Evolutionary conservation across 2,888 invertebrate species (phyloP), one percentile per base, ranked within the genome.

Genomic region (Aporophyla lueneburgensis): DNA sequence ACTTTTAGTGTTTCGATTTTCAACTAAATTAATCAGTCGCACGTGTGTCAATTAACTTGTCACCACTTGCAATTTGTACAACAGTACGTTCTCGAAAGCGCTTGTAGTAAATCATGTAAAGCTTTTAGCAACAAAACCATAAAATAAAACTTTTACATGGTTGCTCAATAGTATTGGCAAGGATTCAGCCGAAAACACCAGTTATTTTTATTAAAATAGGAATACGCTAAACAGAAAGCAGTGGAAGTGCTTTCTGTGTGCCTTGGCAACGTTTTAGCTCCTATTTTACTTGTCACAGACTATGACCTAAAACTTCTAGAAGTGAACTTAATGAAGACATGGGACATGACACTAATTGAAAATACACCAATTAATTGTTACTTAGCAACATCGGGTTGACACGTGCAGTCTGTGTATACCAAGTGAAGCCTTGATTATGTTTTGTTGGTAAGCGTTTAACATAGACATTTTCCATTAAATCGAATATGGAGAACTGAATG

Each of bases 21-120:
- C 27, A 78, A 78, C 59, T 74, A 40, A 74, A 66, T 12, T 61
- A n/a, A 61, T 84, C 66, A 62, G n/a, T 71, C 27, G 53, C 73
- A 80, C 71, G 73, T 80, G 76, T 69, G 40, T 33, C 51, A 49
- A 61, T 68, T 71, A 73, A 80, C 73, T 53, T 65, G 71, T 58
- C 56, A 40, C 43, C n/a, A n/a, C 21, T 40, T 16, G 71, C 19
- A 65, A 66, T 58, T 67, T 70, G 24, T 70, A 16, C 43, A 49
- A 59, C 16, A 58, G 14, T 58, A 19, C 46, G 5, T 59, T 65
- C 33, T 43, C n/a, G 27, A 59, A 61, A 21, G 46, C 10, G 24
- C 63, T 68, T 33, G 51, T 10, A 24, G n/a, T n/a, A n/a, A 24
- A 24, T 75, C 24, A 9, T 21, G 40, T 27, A 40, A n/a, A 43